Evolutionary conservation across 2,113 vertebrate species (phyloP), one percentile per base, ranked within the genome.

Genomic region (Poeciliopsis prolifica): DNA sequence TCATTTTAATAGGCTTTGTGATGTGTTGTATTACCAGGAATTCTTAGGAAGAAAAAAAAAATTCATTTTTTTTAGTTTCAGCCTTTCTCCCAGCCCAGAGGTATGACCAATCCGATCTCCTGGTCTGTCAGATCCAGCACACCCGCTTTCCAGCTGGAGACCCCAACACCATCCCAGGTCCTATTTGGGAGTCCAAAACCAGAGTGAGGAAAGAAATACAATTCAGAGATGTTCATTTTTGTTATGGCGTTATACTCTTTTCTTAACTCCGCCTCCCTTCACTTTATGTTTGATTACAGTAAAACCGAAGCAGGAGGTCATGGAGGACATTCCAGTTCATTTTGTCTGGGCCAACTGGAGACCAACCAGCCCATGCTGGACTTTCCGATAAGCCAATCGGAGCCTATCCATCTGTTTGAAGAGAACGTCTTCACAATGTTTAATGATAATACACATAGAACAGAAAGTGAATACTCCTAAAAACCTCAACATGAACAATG

Each of bases 31-130:
- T 44, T 15, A 4, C 14, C 42, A 8, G 33, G 2, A 35, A 35
- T 8, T 2, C 35, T 35, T 35, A 37, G 35, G 2, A 29, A 37
- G 35, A 35, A 37, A 10, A 37, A 11, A 37, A 37, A 37, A 35
- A 9, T 11, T 11, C 10, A 2, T 37, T 37, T 37, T 11, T 15
- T 42, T 42, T 42, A 92, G 77, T 81, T 94, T 87, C 73, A 87
- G 65, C 74, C 81, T 17, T 93, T 93, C 84, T 94, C 80, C 76
- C 88, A 95, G 91, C 75, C 89, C 73, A 79, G 72, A 88, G 87
- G 76, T 4, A 75, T 77, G 80, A 80, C 73, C 8, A 85, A 86
- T 82, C 62, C 71, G 48, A 65, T 82, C 11, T 26, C 80, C 19
- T 94, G 95, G 93, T 74, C 87, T 54, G 68, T 62, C 67, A 82